These are phyloP conservation scores for Coregonus sp. DNA, from an alignment of 2,797 vertebrate genomes.

Conservation along the genomic window DNA sequence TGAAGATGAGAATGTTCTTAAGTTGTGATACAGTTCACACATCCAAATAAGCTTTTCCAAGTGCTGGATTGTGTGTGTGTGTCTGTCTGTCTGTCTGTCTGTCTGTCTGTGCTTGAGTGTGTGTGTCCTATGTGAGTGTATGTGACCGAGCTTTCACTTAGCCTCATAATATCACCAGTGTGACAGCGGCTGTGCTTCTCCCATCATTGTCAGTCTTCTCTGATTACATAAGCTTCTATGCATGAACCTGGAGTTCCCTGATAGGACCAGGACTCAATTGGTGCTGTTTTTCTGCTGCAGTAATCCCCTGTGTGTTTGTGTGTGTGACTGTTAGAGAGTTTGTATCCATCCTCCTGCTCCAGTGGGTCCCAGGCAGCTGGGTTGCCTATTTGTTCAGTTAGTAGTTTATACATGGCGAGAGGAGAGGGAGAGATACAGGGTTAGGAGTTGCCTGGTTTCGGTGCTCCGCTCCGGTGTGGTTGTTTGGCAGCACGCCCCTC, in stretches of 20 bases:
- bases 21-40: too few species aligned
- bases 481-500: not conserved
- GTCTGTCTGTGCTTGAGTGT: too few species aligned
- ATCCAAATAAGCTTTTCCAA: too few species aligned
- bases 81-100: too few species aligned
- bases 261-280: constrained; percentile 42
- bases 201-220: constrained; percentile 21
- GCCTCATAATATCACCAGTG: not conserved
- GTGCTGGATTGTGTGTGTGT: too few species aligned
- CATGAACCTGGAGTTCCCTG: constrained; percentile 40
- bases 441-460: not conserved
- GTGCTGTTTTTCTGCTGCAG: constrained; percentile 40
- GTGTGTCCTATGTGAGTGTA: too few species aligned
- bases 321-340: not conserved
- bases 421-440: not conserved
- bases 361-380: not conserved
- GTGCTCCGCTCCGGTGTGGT: not conserved
- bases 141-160: not conserved
- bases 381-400: not conserved
- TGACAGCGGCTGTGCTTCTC: constrained; percentile 24
- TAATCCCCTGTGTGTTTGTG: constrained; percentile 27
- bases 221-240: constrained; percentile 51
- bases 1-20: too few species aligned
- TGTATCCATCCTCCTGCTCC: not conserved
- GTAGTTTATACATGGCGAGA: not conserved